These are phyloP conservation scores for Athene noctua DNA, from an alignment of 2,113 vertebrate species.

Conservation along the genomic window DNA sequence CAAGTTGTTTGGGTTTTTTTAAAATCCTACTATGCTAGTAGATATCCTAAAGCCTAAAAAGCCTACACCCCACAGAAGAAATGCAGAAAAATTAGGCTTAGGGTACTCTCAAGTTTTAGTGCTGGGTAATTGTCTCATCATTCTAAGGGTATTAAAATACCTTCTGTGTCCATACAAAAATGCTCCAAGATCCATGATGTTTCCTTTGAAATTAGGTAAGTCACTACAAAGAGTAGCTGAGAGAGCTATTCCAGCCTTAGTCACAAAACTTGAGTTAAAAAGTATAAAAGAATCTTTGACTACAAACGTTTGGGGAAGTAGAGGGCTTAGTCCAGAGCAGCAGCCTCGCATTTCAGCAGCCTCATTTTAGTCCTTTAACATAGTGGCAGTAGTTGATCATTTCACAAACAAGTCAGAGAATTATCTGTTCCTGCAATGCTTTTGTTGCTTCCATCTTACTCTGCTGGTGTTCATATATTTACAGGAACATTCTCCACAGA, in stretches of 20 bases:
- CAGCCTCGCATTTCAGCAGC: background rate
- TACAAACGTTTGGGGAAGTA: background rate
- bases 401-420: background rate
- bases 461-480: background rate
- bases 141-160: background rate
- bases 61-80: background rate
- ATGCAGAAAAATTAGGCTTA: background rate
- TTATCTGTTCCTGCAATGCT: background rate
- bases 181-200: background rate
- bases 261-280: background rate
- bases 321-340: background rate
- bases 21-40: background rate
- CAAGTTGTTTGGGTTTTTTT: background rate
- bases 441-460: background rate
- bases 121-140: background rate
- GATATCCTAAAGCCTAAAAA: background rate
- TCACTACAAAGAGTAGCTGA: background rate
- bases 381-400: background rate
- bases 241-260: background rate
- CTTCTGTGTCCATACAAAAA: background rate
- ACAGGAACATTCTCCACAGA: background rate
- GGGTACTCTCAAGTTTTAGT: background rate
- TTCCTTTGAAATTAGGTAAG: background rate
- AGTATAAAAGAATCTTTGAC: background rate
- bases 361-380: background rate